Evolutionary conservation across 1,140 invertebrate genomes (phyloP).

Genomic region (Hypothenemus hampei): DNA sequence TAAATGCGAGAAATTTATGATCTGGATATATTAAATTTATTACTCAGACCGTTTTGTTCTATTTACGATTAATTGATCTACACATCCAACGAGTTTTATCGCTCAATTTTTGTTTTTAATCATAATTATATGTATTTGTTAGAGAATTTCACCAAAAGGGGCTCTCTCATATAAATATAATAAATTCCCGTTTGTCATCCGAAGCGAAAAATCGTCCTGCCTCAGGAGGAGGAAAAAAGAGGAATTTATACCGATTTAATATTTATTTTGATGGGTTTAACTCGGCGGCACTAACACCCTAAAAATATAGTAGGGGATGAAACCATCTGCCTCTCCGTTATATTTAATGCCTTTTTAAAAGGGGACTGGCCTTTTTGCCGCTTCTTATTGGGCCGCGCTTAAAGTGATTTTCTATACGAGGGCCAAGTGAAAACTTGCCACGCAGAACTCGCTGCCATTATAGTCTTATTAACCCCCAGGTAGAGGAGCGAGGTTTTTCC

Average conservation of each 20-base stretch:
- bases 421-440: background rate
- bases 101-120: too few species aligned
- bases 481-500: background rate
- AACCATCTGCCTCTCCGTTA: conserved; percentile 43
- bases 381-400: too few species aligned
- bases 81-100: too few species aligned
- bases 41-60: conserved; percentile 11
- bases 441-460: conserved; percentile 20
- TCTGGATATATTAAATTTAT: conserved; percentile 6
- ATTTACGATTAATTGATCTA: conserved; percentile 17
- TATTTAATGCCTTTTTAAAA: conserved; percentile 36
- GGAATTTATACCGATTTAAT: conserved; percentile 47
- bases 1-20: conserved; percentile 14
- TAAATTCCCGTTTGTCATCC: too few species aligned
- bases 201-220: background rate
- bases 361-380: conserved; percentile 24
- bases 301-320: conserved; percentile 30
- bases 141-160: too few species aligned
- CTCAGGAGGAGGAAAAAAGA: conserved; percentile 1
- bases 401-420: too few species aligned
- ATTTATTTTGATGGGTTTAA: conserved; percentile 49
- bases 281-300: conserved; percentile 45
- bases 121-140: too few species aligned
- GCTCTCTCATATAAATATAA: too few species aligned
- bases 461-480: conserved; percentile 12